These are phyloP conservation scores for Trichogramma dendrolimi DNA, from an alignment of 2,888 invertebrate genomes.

Conservation along the genomic window DNA sequence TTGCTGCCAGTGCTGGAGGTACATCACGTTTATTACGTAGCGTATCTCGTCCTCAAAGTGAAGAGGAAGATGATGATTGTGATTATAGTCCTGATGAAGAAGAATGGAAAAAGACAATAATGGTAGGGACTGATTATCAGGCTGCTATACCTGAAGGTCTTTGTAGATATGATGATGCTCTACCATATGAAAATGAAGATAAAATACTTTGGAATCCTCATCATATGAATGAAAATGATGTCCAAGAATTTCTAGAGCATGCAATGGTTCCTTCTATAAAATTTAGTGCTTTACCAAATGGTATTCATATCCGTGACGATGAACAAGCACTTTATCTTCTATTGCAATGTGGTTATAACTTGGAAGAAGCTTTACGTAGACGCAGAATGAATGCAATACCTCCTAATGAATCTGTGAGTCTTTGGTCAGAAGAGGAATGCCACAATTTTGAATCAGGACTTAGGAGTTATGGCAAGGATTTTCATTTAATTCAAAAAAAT, in stretches of 20 bases:
- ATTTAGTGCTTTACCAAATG: slow-evolving; percentile 62
- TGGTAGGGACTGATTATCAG: slow-evolving; percentile 93
- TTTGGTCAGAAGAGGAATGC: slow-evolving; percentile 97
- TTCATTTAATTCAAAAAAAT: slow-evolving; percentile 87
- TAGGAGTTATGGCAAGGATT: slow-evolving; percentile 91
- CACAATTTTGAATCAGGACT: slow-evolving; percentile 94
- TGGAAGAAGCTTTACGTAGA: slow-evolving; percentile 86
- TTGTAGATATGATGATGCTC: slow-evolving; percentile 87
- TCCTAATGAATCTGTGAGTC: slow-evolving; percentile 70
- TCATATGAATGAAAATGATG: slow-evolving; percentile 65
- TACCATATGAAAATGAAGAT: slow-evolving; percentile 93
- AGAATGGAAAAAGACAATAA: slow-evolving; percentile 89
- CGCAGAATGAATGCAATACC: slow-evolving; percentile 69
- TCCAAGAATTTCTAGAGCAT: slow-evolving; percentile 76
- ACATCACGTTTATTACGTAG: slow-evolving; percentile 48
- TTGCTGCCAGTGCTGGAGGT: slow-evolving; percentile 39
- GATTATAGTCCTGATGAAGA: slow-evolving; percentile 82
- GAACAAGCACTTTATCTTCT: slow-evolving; percentile 86
- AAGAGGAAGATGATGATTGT: slow-evolving; percentile 76
- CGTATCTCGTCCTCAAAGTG: slow-evolving; percentile 72
- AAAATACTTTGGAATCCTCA: slow-evolving; percentile 90
- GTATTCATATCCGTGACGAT: slow-evolving; percentile 77
- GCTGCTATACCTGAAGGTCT: slow-evolving; percentile 90
- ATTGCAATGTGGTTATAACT: slow-evolving; percentile 90
- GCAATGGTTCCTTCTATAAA: slow-evolving; percentile 50